phyloP scores from a whole-genome alignment of 1,140 invertebrate genomes.

The Drosophila aff. region DNA sequence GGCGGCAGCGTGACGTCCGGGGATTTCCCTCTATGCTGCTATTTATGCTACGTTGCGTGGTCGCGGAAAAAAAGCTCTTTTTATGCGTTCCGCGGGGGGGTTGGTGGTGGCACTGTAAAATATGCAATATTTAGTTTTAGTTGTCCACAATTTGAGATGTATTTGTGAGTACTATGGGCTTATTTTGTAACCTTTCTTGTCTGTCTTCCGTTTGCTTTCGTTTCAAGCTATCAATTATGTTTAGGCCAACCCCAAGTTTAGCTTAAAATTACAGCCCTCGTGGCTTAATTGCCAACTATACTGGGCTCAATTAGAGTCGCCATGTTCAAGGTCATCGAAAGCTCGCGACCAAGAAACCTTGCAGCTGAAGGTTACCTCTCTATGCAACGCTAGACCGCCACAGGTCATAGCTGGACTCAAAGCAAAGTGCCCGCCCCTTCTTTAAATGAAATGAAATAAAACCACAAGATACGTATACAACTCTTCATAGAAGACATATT shows the following conservation, averaged over 20 bases:
- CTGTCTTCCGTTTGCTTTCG: not conserved
- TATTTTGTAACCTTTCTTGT: too few relatives aligned
- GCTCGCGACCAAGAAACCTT: constrained; percentile 12
- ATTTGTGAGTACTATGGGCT: not conserved
- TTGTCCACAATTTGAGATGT: not conserved
- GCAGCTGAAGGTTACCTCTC: constrained; percentile 12
- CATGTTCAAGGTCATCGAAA: constrained; percentile 53
- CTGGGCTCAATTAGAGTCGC: constrained; percentile 17
- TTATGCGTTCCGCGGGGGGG: not conserved
- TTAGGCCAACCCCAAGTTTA: not conserved
- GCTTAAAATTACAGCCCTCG: not conserved
- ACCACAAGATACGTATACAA: constrained; percentile 27
- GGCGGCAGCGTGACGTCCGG: constrained; percentile 1
- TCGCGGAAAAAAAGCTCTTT: constrained; percentile 22
- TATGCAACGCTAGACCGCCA: not conserved
- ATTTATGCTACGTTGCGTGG: constrained; percentile 69
- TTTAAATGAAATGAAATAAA: constrained; percentile 27
- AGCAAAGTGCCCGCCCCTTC: not conserved
- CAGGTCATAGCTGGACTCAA: not conserved
- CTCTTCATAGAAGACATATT: constrained; percentile 38
- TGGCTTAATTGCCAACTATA: constrained; percentile 6
- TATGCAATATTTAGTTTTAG: constrained; percentile 58
- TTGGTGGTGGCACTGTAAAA: constrained; percentile 60
- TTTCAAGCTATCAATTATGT: not conserved
- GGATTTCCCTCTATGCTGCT: constrained; percentile 54